Evolutionary conservation across 2,888 invertebrate genomes (phyloP).

Genomic region (Drosophila neotestacea): DNA sequence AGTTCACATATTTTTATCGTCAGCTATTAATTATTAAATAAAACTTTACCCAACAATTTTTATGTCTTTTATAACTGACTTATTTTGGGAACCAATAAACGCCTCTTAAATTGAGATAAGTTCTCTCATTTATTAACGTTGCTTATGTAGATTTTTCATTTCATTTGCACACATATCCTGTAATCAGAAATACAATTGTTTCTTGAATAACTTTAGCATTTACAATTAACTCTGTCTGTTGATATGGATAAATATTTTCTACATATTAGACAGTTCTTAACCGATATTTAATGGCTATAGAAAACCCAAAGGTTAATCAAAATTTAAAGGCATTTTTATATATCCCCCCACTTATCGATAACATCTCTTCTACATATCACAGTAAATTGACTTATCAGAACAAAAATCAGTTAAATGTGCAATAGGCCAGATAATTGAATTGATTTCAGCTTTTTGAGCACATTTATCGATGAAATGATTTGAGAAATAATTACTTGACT

Average conservation of each 20-base stretch:
- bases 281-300: no score
- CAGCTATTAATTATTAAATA: not conserved
- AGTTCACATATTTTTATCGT: not conserved
- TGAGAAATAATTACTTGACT: conserved; percentile 1
- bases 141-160: no score
- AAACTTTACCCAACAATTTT: not conserved
- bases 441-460: not conserved
- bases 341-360: conserved; percentile 1
- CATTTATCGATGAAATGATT: conserved; percentile 17
- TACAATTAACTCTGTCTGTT: no score
- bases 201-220: no score
- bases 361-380: not conserved
- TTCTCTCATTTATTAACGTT: not conserved
- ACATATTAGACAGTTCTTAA: no score
- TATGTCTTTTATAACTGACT: no score
- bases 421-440: not conserved
- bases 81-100: not conserved
- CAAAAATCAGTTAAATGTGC: not conserved
- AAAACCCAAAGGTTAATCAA: no score
- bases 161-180: no score
- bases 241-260: no score
- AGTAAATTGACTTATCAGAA: not conserved
- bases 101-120: not conserved
- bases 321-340: not conserved
- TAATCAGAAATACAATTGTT: no score